Conservation (phyloP, 2,888 invertebrate genomes). For the Hyposoter didymator region DNA sequence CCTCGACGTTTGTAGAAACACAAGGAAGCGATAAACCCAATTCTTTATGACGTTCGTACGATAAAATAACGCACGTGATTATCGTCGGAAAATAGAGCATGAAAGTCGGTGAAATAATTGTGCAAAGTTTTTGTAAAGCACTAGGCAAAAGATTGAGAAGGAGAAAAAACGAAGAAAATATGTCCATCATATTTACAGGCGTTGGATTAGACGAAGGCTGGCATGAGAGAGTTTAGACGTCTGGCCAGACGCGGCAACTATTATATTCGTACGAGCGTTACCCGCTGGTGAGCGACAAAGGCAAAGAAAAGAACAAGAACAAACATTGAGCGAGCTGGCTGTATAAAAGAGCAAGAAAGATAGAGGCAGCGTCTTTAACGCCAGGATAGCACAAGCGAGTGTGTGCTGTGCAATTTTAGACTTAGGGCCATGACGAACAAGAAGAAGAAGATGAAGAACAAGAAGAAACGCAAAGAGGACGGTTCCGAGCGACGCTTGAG, state of each 20-base stretch:
- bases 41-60: slow-evolving; percentile 46
- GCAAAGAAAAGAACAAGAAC: slow-evolving; percentile 44
- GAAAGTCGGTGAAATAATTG: slow-evolving; percentile 44
- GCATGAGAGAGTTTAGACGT: slow-evolving; percentile 54
- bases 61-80: slow-evolving; percentile 26
- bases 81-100: slow-evolving; percentile 33
- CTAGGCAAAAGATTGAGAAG: neutral
- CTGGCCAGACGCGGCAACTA: slow-evolving; percentile 48
- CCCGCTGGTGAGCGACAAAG: slow-evolving; percentile 54
- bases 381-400: slow-evolving; percentile 39
- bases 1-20: slow-evolving; percentile 33
- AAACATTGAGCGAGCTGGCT: slow-evolving; percentile 20
- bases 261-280: slow-evolving; percentile 35
- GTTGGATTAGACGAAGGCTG: slow-evolving; percentile 27
- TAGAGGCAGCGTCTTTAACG: slow-evolving; percentile 32
- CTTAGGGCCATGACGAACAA: slow-evolving; percentile 75
- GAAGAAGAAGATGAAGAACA: slow-evolving; percentile 60
- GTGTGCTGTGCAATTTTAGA: slow-evolving; percentile 80
- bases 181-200: slow-evolving; percentile 16
- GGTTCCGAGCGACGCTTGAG: slow-evolving; percentile 67
- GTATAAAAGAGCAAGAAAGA: slow-evolving; percentile 15
- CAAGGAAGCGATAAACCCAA: slow-evolving; percentile 31
- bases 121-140: slow-evolving; percentile 28
- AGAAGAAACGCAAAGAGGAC: slow-evolving; percentile 39
- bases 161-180: slow-evolving; percentile 26